Evolutionary conservation across 2,797 vertebrate genomes (phyloP).

Genomic region (Ptychadena robeensis): DNA sequence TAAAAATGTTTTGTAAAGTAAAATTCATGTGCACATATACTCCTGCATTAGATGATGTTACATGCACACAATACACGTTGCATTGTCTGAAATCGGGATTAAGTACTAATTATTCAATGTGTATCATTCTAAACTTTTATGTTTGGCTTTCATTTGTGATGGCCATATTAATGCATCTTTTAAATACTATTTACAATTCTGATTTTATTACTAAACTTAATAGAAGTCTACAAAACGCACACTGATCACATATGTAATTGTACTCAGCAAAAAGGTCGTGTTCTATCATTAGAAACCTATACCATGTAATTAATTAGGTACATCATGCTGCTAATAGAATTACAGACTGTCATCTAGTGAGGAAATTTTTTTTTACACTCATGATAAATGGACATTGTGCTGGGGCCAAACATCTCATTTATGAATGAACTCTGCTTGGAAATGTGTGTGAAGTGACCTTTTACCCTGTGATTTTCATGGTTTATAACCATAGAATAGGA

Average conservation of each 20-base stretch:
- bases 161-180: too few relatives aligned
- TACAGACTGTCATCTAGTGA: neutral
- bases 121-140: neutral
- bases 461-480: slow-evolving; percentile 44
- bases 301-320: slow-evolving; percentile 52
- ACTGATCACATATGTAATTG: slow-evolving; percentile 18
- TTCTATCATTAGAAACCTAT: slow-evolving; percentile 42
- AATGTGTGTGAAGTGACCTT: slow-evolving; percentile 46
- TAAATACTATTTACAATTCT: too few relatives aligned
- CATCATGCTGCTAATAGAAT: slow-evolving; percentile 42
- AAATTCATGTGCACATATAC: too few relatives aligned
- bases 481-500: slow-evolving; percentile 50
- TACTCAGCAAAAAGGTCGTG: slow-evolving; percentile 34
- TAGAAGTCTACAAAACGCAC: neutral
- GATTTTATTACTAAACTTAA: neutral
- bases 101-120: neutral
- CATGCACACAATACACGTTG: neutral
- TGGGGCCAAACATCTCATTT: slow-evolving; percentile 52
- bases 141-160: neutral
- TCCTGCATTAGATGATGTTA: neutral
- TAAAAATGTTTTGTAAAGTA: too few relatives aligned
- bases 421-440: slow-evolving; percentile 39
- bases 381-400: slow-evolving; percentile 33
- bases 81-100: neutral
- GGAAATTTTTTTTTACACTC: neutral